These are phyloP conservation scores for Cnemophilus loriae DNA, from an alignment of 2,113 vertebrate species.

Conservation along the genomic window DNA sequence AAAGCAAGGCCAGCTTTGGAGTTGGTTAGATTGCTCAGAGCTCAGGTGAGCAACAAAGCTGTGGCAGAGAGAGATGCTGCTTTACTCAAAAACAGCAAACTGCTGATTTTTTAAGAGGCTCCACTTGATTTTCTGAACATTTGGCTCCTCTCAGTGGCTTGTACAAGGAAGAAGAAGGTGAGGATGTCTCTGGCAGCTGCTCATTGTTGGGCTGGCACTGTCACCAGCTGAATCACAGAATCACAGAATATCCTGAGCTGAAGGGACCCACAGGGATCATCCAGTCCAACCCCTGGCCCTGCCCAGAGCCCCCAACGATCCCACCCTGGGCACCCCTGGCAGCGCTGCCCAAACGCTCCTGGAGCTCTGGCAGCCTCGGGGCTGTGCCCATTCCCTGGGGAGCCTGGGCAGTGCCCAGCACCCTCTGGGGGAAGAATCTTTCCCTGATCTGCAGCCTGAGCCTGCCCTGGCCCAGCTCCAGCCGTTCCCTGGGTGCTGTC, in stretches of 20 bases:
- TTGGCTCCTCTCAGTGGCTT: background rate
- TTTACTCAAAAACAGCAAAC: background rate
- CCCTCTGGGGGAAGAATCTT: background rate
- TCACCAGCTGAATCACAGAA: background rate
- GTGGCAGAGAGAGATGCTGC: background rate
- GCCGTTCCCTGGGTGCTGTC: background rate
- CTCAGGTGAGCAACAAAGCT: background rate
- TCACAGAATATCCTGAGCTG: background rate
- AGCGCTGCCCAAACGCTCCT: background rate
- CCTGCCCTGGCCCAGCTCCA: background rate
- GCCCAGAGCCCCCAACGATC: background rate
- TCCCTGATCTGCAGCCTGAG: background rate
- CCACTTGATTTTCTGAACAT: background rate
- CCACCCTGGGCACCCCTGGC: background rate
- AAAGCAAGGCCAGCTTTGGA: background rate
- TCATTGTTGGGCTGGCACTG: background rate
- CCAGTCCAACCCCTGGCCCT: rapidly evolving
- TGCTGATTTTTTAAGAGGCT: background rate
- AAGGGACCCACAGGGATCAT: rapidly evolving
- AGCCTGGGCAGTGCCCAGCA: background rate
- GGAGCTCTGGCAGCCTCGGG: background rate
- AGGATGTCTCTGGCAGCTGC: background rate
- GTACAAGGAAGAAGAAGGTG: background rate
- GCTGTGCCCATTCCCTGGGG: background rate
- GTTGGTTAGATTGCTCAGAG: background rate